Evolutionary conservation across 2,113 vertebrate species (phyloP), one percentile per base, ranked within the genome.

Genomic region (Alouatta palliata): DNA sequence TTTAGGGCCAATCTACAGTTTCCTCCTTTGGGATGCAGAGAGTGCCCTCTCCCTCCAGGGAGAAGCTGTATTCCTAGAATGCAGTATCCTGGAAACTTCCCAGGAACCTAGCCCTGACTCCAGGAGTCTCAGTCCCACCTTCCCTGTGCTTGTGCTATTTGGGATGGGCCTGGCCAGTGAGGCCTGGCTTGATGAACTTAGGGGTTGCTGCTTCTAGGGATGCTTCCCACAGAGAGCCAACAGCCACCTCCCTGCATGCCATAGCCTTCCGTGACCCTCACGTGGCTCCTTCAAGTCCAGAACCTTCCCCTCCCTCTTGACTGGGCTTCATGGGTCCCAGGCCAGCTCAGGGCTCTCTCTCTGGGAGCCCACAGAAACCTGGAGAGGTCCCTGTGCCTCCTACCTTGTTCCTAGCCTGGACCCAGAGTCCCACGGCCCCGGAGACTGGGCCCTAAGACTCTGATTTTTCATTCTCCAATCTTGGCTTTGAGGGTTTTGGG

Each of bases 241-340:
- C 4, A 37, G 7, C 8, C 10, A 4, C 1, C 8, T 17, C 2
- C 1, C 21, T 0, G 6, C 2, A 21, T 0, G 0, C 1, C 7
- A 1, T 71, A 52, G 17, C 14, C 16, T 61, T n/a, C 3, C 3
- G 19, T 40, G 11, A 3, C 4, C 8, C 14, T 58, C 2, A 8
- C 25, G 5, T 10, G 20, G 6, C 6, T 40, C 0, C 40, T 8
- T 86, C 9, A 23, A 16, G 9, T 17, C 12, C 4, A 47, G 32
- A 40, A 6, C 3, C 25, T 43, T 77, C 49, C 6, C 17, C 4
- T 56, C 6, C 14, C 23, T 21, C 37, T 52, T 30, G 7, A 56
- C 52, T 3, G 23, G 5, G 25, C 54, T 35, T 23, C 3, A 19
- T 2, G 71, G 6, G 49, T 35, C 10, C 5, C 21, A n/a, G 8